phyloP scores from a whole-genome alignment of 2,113 vertebrate species.

The Caranx ignobilis region DNA sequence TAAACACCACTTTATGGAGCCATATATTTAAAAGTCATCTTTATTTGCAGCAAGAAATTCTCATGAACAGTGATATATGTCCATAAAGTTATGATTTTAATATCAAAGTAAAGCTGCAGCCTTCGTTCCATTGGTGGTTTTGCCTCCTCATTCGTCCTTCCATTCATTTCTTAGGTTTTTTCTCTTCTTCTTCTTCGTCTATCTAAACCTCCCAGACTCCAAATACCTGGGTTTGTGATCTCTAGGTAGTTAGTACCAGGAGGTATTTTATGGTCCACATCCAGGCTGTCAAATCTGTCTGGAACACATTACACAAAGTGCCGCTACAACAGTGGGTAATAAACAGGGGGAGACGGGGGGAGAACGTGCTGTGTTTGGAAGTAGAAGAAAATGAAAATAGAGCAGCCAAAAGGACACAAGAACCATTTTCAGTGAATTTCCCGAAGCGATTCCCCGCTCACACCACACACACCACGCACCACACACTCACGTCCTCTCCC shows the following conservation, averaged over 20 bases:
- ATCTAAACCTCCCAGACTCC: conserved; percentile 22
- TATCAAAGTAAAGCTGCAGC: conserved; percentile 11
- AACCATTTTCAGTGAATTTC: conserved; percentile 60
- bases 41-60: conserved; percentile 16
- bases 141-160: not conserved
- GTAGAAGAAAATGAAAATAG: conserved; percentile 54
- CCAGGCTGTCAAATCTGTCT: conserved; percentile 70
- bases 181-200: not conserved
- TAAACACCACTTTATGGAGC: conserved; percentile 24
- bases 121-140: conserved; percentile 28
- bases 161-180: conserved; percentile 11
- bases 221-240: conserved; percentile 52
- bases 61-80: conserved; percentile 7
- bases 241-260: conserved; percentile 36
- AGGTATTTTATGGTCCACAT: conserved; percentile 64
- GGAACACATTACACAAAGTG: conserved; percentile 68
- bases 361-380: conserved; percentile 50
- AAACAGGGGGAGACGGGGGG: conserved; percentile 60
- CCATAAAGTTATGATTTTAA: conserved; percentile 29
- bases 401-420: conserved; percentile 63
- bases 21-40: conserved; percentile 22
- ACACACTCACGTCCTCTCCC: conserved; percentile 18
- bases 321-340: conserved; percentile 68
- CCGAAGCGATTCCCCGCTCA: conserved; percentile 40
- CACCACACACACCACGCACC: not conserved